Base-by-base conservation (phyloP, 2,888 invertebrate genomes). In the Icerya purchasi region DNA sequence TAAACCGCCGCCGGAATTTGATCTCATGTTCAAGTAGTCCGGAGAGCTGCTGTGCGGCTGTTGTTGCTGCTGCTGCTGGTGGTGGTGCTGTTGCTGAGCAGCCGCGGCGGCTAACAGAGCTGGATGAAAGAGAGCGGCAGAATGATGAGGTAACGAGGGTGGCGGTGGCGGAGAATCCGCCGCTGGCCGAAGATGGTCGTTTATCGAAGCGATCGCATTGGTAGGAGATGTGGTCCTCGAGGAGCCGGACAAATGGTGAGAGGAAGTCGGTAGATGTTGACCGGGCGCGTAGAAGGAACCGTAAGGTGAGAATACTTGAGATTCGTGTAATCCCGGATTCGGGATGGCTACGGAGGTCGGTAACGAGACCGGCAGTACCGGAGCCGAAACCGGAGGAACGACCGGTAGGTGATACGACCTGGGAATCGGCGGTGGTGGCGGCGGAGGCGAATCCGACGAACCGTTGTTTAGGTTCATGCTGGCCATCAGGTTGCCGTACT, bases 321-420 rank as follows among this genome's bases (percentile, higher is more conserved):
- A 88, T 77, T 90, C 88, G 77, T 92, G 91, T 67, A 94, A 79
- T 70, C 90, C 87, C 61, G 94, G 94, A 74, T 94, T 94, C 62
- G 93, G 89, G 72, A 94, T 93, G 71, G 94, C 93, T 70, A 94
- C 93, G 63, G 91, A 88, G 62, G 93, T 94, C 66, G 93, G 92
- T 72, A 93, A 78, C 68, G 89, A 86, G 65, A 84, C 84, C 66
- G 85, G 85, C 75, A 91, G 79, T 76, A 90, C 86, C 61, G 89
- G 85, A 58, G 86, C 86, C 67, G 79, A 80, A 50, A 69, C 65
- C 68, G 81, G 86, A 81, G 81, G 65, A 81, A 74, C 65, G 80
- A 79, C 65, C 84, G 78, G 78, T 71, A 88, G 87, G 65, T 87
- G 86, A 63, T 86, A 82, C 68, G 86, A 90, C 66, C 87, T 79